Evolutionary conservation across 2,797 vertebrate genomes (phyloP).

Genomic region (Peromyscus aztecus): DNA sequence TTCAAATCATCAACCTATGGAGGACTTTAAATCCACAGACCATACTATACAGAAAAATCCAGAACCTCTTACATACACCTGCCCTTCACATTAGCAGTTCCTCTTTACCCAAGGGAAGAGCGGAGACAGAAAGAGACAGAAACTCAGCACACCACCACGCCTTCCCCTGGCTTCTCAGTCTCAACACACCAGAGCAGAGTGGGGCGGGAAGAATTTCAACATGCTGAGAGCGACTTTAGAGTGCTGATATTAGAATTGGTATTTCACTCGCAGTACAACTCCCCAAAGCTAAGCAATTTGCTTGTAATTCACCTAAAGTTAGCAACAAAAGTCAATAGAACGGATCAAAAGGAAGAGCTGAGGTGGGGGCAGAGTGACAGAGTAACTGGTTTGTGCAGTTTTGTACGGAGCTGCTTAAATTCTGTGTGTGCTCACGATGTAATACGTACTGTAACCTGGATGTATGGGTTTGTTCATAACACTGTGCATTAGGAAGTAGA

Average conservation of each 20-base stretch:
- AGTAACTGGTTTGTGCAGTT: not conserved
- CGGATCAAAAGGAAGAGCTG: not conserved
- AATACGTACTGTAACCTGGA: not conserved
- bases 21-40: not conserved
- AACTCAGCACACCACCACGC: too few species aligned
- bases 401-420: not conserved
- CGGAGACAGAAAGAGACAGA: not conserved
- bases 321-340: not conserved
- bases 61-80: not conserved
- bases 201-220: not conserved
- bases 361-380: not conserved
- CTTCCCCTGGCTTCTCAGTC: not conserved
- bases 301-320: not conserved
- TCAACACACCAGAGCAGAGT: not conserved
- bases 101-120: not conserved
- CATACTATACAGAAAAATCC: not conserved
- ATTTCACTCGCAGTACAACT: not conserved
- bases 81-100: too few species aligned
- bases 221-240: not conserved
- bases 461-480: not conserved
- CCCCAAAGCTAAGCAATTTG: not conserved
- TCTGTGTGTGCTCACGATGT: not conserved
- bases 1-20: not conserved
- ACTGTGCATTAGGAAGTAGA: not conserved
- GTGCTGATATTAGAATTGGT: not conserved